These are phyloP conservation scores for Drosophila mimetica DNA, from an alignment of 2,888 invertebrate species.

Conservation along the genomic window DNA sequence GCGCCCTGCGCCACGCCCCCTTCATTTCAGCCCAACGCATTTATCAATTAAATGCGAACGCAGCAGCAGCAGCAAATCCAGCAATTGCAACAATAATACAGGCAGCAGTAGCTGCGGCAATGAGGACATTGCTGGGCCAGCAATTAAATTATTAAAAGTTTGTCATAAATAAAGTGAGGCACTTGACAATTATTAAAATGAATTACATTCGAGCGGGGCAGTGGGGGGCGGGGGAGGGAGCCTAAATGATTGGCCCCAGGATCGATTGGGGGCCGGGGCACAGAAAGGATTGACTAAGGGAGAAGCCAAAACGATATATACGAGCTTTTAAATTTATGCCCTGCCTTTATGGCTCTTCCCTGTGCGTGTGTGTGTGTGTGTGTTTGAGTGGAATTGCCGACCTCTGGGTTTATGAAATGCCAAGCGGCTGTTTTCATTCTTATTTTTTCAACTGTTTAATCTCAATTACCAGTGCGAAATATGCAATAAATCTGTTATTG, in stretches of 20 bases:
- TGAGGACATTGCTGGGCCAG: slow-evolving; percentile 42
- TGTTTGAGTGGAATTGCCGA: slow-evolving; percentile 19
- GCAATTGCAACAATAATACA: slow-evolving; percentile 56
- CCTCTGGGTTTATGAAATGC: slow-evolving; percentile 66
- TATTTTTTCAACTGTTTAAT: slow-evolving; percentile 77
- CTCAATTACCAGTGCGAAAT: slow-evolving; percentile 79
- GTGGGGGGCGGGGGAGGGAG: slow-evolving; percentile 24
- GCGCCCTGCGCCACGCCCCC: background rate
- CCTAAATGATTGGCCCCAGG: slow-evolving; percentile 56
- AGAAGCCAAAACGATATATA: slow-evolving; percentile 58
- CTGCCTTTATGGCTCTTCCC: slow-evolving; percentile 38
- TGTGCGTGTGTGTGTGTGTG: slow-evolving; percentile 4
- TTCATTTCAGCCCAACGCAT: slow-evolving; percentile 47
- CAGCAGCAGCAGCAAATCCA: slow-evolving; percentile 66
- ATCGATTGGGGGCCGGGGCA: slow-evolving; percentile 34
- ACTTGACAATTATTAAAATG: slow-evolving; percentile 78
- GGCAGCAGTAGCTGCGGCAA: slow-evolving; percentile 17
- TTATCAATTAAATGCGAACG: slow-evolving; percentile 79
- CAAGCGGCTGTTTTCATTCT: slow-evolving; percentile 67
- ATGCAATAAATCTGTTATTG: slow-evolving; percentile 80
- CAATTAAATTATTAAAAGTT: slow-evolving; percentile 79
- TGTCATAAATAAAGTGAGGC: slow-evolving; percentile 73
- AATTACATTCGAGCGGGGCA: slow-evolving; percentile 58
- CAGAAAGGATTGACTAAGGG: slow-evolving; percentile 18
- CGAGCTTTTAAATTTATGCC: slow-evolving; percentile 72